phyloP scores from a whole-genome alignment of 2,888 invertebrate genomes.

The Cephus pulcher region DNA sequence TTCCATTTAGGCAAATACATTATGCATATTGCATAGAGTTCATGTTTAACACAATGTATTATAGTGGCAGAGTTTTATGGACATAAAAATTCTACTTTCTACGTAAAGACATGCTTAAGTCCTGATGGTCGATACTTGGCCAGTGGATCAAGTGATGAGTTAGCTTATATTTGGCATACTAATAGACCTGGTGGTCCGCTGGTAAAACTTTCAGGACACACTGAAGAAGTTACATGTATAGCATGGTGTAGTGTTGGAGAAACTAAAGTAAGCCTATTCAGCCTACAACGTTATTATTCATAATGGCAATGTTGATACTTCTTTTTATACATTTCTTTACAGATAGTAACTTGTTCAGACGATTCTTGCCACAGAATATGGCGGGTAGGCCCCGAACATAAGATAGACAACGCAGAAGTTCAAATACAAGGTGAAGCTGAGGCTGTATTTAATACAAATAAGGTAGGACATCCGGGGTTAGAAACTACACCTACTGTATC shows the following conservation, averaged over 20 bases:
- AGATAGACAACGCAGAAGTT: conserved; percentile 54
- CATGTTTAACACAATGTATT: background rate
- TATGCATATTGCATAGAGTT: background rate
- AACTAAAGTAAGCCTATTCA: conserved; percentile 63
- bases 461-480: conserved; percentile 23
- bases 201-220: conserved; percentile 79
- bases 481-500: conserved; percentile 56
- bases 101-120: conserved; percentile 85
- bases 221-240: conserved; percentile 88
- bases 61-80: conserved; percentile 70
- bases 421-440: conserved; percentile 69
- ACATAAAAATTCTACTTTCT: conserved; percentile 84
- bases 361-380: conserved; percentile 84
- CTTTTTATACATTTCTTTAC: conserved; percentile 1
- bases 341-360: conserved; percentile 85
- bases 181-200: conserved; percentile 73
- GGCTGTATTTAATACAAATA: conserved; percentile 45
- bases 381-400: conserved; percentile 73
- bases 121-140: conserved; percentile 84
- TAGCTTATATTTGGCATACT: conserved; percentile 89
- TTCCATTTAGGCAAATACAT: background rate
- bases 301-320: background rate
- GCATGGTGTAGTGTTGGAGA: conserved; percentile 78
- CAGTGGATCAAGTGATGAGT: conserved; percentile 89
- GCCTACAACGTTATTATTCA: background rate